Evolutionary conservation across 1,140 invertebrate genomes (phyloP), one percentile per base, ranked within the genome.

Genomic region (Ganaspis sp.): DNA sequence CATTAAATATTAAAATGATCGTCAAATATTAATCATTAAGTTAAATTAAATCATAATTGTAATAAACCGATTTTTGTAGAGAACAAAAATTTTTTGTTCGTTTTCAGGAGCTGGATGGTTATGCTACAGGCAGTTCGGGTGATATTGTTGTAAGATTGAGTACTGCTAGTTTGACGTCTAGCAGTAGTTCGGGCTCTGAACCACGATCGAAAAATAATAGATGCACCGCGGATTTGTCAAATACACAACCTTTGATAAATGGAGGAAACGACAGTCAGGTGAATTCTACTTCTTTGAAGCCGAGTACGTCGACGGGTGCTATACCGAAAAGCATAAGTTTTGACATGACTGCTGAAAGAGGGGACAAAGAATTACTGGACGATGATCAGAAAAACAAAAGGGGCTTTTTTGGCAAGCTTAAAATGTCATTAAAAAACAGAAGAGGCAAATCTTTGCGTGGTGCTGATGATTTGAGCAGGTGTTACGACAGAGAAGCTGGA

Each of bases 251-350:
- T 1, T 74, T 84, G 26, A 71, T 85, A 34, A 76, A 84, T 64
- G 37, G 77, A 69, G 34, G 54, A 76, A 71, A 77, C 84, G 73
- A 83, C 72, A 0, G 78, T 80, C 12, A 79, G 72, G 74, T 17
- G 26, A 83, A 73, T 54, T 71, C 82, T 0, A 80, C 77, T 38
- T 80, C 78, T 5, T 19, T 87, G 8, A 95, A 95, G 86, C 91
- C 92, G 0, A 91, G 86, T 12, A 91, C 92, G 12, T 95, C 95
- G 0, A 96, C 95, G 0, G 96, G 96, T 6, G 95, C 96, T 0
- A 97, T 97, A 86, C 96, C 96, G 8, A 98, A 98, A 90, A 97
- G 96, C 83, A 97, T 98, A 79, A 97, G 96, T 85, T 98, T 97
- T 85, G 96, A 98, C 91, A 96, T 97, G 88, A 97, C 96, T 4